These are phyloP conservation scores for Notoglanidium macrostoma DNA, from an alignment of 2,797 vertebrate species.

Conservation along the genomic window DNA sequence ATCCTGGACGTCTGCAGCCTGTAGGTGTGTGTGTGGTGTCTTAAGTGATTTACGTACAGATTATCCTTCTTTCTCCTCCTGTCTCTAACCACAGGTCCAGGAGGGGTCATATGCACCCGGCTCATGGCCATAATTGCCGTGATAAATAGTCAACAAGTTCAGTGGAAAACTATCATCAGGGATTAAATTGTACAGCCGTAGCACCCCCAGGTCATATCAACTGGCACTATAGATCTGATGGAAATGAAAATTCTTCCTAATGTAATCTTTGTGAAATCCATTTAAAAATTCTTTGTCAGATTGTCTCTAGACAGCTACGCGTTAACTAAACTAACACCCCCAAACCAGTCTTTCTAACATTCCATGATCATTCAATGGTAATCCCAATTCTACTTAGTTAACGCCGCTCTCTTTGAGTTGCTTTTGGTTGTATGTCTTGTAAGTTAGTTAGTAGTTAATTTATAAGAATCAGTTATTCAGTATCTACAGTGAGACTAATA, in stretches of 20 bases:
- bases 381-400: not conserved
- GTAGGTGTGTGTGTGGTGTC: slow-evolving; percentile 30
- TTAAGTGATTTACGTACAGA: slow-evolving; percentile 46
- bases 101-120: slow-evolving; percentile 46
- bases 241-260: slow-evolving; percentile 1
- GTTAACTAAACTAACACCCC: not conserved
- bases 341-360: not conserved
- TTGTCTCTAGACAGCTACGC: not conserved
- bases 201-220: too few relatives aligned
- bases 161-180: not conserved
- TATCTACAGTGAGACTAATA: not conserved
- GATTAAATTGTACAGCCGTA: not conserved
- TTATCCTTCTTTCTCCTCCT: slow-evolving; percentile 36
- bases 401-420: not conserved
- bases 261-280: not conserved
- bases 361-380: not conserved
- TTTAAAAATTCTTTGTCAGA: not conserved
- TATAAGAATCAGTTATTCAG: not conserved
- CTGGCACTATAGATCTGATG: not conserved
- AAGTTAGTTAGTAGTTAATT: not conserved
- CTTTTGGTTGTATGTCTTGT: not conserved
- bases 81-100: slow-evolving; percentile 50
- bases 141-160: slow-evolving; percentile 30
- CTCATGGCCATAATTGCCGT: slow-evolving; percentile 41
- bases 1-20: slow-evolving; percentile 25